Evolutionary conservation across 2,797 vertebrate species (phyloP), one percentile per base, ranked within the genome.

Genomic region (Ctenopoma kingsleyae): DNA sequence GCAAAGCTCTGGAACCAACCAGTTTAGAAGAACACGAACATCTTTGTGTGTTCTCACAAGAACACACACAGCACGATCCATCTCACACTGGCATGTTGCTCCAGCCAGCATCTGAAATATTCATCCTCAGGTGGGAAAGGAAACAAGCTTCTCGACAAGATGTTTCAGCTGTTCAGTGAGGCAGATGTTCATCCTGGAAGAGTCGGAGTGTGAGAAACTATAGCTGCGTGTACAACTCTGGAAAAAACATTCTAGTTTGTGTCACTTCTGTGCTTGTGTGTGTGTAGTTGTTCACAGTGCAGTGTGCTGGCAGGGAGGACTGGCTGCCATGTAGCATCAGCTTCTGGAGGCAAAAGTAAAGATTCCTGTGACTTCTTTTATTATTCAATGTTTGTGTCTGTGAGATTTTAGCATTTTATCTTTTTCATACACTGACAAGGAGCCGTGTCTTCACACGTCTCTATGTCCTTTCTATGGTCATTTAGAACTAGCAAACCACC

Each of bases 41-140:
- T 27, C 25, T n/a, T n/a, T n/a, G n/a, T n/a, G n/a, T n/a, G n/a
- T n/a, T n/a, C 32, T 38, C 11, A 4, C 36, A 38, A 38, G 4
- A 38, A 38, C 25, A 27, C 25, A 27, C 25, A 5, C 11, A 38
- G 36, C 9, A 16, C 47, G 41, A 17, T 36, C 44, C 60, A 48
- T 41, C 55, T 72, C 36, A 0, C 12, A 9, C 71, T 7, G 56
- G n/a, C 27, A n/a, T 32, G 59, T 16, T 30, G 57, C 27, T 13
- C 64, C 10, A 54, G 27, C 15, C 10, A 2, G 13, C 20, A 5
- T 46, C 38, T 84, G 25, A 81, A 81, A 78, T 80, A 78, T 84
- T 82, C 38, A 78, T 74, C 46, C 49, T 16, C 58, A 63, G 11
- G 7, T 25, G 44, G 61, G 44, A 49, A 47, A 63, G 40, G 50